Evolutionary conservation across 2,113 vertebrate genomes (phyloP), one percentile per base, ranked within the genome.

Genomic region (Arothron firmamentum): DNA sequence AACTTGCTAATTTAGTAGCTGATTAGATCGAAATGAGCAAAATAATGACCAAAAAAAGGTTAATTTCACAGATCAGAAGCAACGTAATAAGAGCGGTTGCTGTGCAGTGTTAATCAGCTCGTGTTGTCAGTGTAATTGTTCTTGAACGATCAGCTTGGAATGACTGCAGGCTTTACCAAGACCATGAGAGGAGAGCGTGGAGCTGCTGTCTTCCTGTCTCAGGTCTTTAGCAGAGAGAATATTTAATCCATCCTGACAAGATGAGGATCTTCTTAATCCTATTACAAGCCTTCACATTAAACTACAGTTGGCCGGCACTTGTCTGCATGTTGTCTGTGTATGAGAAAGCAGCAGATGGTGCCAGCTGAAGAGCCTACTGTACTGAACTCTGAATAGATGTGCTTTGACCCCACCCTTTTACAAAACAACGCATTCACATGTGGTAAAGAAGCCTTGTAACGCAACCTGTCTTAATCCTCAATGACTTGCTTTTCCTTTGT

Each of bases 201-300:
- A 54, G 67, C 56, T 31, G 66, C 72, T 65, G 72, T 75, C 70
- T 79, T 66, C 28, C 53, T 23, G 57, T 77, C 55, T 28, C 71
- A 72, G 78, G 78, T 84, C 74, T 89, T 88, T 79, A 80, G 81
- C 60, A 38, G 42, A 69, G 75, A 72, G 73, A 79, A 85, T 86
- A 85, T 88, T 88, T 85, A 90, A 90, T 89, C 86, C 82, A 67
- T 52, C 59, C 85, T 86, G 85, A 90, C 88, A 88, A 83, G 77
- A 80, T 59, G 67, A 79, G 84, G 83, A 88, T 84, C 85, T 80
- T 67, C 76, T 74, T 90, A 91, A 91, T 91, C 91, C 87, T 79
- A 86, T 91, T 90, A 90, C 69, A 75, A 62, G 85, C 73, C 75
- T 65, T 68, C 73, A 76, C 80, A 81, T 85, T 88, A 87, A 85